Evolutionary conservation across 2,113 vertebrate species (phyloP), one percentile per base, ranked within the genome.

Genomic region (Lichenostomus cassidix): DNA sequence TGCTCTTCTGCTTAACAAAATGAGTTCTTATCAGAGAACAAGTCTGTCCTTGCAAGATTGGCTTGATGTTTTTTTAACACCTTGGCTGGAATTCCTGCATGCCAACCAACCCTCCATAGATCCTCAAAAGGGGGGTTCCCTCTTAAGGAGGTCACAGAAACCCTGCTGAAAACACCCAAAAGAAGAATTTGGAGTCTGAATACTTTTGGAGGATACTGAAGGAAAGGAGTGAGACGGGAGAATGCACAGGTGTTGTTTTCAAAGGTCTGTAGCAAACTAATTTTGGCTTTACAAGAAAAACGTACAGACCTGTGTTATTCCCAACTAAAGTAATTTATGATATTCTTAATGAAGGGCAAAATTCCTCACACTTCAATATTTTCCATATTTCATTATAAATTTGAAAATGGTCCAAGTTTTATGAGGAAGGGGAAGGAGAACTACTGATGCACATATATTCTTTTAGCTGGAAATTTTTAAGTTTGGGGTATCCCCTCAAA

Each of bases 261-360:
- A 67, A 75, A 74, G 39, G 7, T 52, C 62, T 74, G 29, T 21
- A 68, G 29, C 86, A 76, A 86, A 80, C 52, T 27, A 88, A 83
- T 22, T 86, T 90, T n/a, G 17, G 7, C 3, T n/a, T 88, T 94
- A 82, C 71, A 83, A 91, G 71, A 81, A 77, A 83, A 95, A 67
- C 68, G 90, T 8, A 8, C 7, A 76, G 35, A 75, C 6, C 11
- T 90, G 23, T 25, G 42, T 55, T 85, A 65, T 77, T 95, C 69
- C 33, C 56, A 56, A 37, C 21, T 70, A 70, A 65, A 41, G 23
- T 47, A 16, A 73, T 85, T 42, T 11, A 78, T 83, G 69, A 47
- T 69, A 88, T 77, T 96, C 29, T 29, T 62, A 67, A 39, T 46
- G n/a, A 83, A 94, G 83, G 56, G 25, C 37, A 80, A 91, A 95